Conservation (phyloP, 2,888 invertebrate species). For the Crepidodera aurea region DNA sequence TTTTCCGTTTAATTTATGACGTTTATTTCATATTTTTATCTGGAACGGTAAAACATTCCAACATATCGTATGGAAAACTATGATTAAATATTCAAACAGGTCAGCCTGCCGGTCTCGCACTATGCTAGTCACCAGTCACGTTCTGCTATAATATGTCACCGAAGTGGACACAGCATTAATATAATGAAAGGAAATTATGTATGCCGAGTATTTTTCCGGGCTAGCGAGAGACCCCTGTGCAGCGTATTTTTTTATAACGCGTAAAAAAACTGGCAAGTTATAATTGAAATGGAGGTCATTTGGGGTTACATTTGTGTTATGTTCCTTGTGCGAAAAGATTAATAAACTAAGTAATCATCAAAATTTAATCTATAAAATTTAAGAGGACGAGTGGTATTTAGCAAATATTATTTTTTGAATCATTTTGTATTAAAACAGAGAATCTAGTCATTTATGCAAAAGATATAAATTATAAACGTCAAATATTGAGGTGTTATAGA, state of each 20-base stretch:
- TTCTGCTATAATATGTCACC: slow-evolving; percentile 23
- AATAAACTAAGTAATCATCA: no score
- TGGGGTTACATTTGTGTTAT: slow-evolving; percentile 10
- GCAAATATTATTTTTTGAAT: no score
- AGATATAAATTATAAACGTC: no score
- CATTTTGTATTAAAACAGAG: no score
- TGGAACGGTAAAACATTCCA: slow-evolving; percentile 26
- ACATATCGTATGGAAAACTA: slow-evolving; percentile 29
- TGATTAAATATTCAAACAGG: slow-evolving; percentile 27
- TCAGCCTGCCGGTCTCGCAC: slow-evolving; percentile 16
- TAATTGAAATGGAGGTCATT: slow-evolving; percentile 25
- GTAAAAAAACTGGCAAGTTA: slow-evolving; percentile 4
- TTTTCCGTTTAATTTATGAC: slow-evolving; percentile 21
- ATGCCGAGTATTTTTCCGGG: slow-evolving; percentile 26
- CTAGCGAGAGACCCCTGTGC: slow-evolving; percentile 16
- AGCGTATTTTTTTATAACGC: slow-evolving; percentile 19
- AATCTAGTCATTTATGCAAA: no score
- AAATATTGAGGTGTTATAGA: no score
- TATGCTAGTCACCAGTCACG: slow-evolving; percentile 20
- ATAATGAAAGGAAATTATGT: slow-evolving; percentile 29
- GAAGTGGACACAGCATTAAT: slow-evolving; percentile 27
- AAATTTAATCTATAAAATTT: no score
- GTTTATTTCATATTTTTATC: slow-evolving; percentile 29
- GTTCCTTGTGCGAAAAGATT: no score
- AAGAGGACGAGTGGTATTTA: no score